phyloP scores from a whole-genome alignment of 2,888 invertebrate species.

The Scaptomyza polygonia region DNA sequence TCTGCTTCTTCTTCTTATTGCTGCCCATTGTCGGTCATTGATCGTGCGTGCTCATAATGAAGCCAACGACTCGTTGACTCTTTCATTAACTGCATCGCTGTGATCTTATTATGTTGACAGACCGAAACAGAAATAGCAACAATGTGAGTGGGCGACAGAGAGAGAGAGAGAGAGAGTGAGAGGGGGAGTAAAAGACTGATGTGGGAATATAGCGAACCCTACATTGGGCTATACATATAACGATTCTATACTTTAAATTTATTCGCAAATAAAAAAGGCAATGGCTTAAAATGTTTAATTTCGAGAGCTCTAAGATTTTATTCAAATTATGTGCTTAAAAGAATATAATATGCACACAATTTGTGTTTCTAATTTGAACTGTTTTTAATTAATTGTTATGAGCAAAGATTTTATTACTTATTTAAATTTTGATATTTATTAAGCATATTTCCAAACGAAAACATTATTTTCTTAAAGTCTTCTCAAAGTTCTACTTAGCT shows the following conservation, averaged over 20 bases:
- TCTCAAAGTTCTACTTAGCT: too few species aligned
- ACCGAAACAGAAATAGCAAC: constrained; percentile 4
- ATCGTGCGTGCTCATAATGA: constrained; percentile 75
- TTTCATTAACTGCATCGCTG: constrained; percentile 66
- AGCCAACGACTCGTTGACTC: constrained; percentile 70
- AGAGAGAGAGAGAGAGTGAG: constrained; percentile 1
- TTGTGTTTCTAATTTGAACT: too few species aligned
- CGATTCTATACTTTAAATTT: neutral
- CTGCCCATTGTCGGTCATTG: constrained; percentile 66
- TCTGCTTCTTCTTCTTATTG: constrained; percentile 12
- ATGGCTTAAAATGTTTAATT: neutral
- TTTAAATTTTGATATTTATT: too few species aligned
- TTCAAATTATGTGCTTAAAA: too few species aligned
- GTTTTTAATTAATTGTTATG: too few species aligned
- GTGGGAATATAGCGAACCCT: neutral
- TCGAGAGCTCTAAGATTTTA: too few species aligned
- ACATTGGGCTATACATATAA: neutral
- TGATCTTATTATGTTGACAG: constrained; percentile 58
- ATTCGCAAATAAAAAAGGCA: neutral
- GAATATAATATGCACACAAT: too few species aligned
- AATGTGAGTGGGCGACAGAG: neutral
- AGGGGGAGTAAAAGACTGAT: constrained; percentile 8
- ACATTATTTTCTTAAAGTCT: too few species aligned
- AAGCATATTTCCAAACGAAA: too few species aligned
- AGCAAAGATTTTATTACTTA: too few species aligned